A percentile compares a stretch with the other conserved stretches of the same genome.
Evolutionary conservation across 2,888 invertebrate species (phyloP).

Genomic region (Ethmia dodecea): DNA sequence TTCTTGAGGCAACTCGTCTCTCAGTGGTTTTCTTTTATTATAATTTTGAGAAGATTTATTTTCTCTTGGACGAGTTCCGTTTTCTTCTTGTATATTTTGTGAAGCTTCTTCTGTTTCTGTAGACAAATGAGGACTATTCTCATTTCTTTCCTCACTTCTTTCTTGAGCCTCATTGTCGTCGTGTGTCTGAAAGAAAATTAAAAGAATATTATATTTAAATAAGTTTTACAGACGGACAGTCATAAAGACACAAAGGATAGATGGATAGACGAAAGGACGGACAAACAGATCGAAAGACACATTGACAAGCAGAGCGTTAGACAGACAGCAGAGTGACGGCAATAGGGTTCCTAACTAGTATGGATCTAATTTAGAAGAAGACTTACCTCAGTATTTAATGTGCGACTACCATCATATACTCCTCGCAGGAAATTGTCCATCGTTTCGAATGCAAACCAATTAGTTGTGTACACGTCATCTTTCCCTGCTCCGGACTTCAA

Average conservation of each 20-base stretch:
- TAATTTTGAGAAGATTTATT: not conserved
- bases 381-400: not conserved
- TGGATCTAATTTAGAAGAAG: not conserved
- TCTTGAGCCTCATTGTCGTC: not conserved
- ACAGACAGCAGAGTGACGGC: not conserved
- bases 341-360: not conserved
- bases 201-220: not conserved
- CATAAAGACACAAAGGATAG: not conserved
- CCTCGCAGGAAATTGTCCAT: not conserved
- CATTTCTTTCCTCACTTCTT: not conserved
- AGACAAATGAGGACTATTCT: not conserved
- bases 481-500: not conserved
- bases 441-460: not conserved
- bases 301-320: not conserved
- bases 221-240: not conserved
- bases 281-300: not conserved
- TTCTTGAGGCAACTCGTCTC: not conserved
- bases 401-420: not conserved
- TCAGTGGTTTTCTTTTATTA: not conserved
- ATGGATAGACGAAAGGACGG: not conserved
- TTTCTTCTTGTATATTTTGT: not conserved
- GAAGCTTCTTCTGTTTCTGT: not conserved
- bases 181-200: not conserved
- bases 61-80: not conserved
- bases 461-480: not conserved